Conservation (phyloP, 2,797 vertebrate species). For the Trematomus bernacchii region DNA sequence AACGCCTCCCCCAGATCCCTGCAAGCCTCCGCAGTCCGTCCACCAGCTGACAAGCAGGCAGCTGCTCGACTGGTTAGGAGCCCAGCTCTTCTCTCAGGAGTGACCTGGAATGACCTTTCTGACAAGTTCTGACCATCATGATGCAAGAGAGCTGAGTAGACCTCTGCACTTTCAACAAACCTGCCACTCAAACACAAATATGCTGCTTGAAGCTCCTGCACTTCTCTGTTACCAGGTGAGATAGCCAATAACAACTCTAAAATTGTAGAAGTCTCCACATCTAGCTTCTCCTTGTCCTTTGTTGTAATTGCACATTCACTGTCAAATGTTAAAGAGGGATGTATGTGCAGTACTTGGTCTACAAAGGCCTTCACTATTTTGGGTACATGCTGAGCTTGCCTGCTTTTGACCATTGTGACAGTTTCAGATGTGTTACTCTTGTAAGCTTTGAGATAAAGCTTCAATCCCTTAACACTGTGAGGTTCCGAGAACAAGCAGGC, state of each 20-base stretch:
- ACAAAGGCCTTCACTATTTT: constrained; percentile 82
- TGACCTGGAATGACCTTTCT: constrained; percentile 10
- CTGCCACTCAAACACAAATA: constrained; percentile 79
- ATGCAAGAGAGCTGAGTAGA: constrained; percentile 80
- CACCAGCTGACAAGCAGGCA: constrained; percentile 85
- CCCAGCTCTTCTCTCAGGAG: constrained; percentile 73
- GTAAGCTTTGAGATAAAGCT: constrained; percentile 89
- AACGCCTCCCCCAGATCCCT: constrained; percentile 89
- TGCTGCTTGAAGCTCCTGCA: constrained; percentile 80
- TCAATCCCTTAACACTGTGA: constrained; percentile 68
- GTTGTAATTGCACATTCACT: not conserved
- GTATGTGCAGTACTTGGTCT: constrained; percentile 56
- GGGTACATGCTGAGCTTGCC: constrained; percentile 87
- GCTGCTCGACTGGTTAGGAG: constrained; percentile 89
- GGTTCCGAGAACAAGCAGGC: constrained; percentile 85
- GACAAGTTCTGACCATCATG: constrained; percentile 31
- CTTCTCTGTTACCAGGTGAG: constrained; percentile 73
- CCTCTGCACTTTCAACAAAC: constrained; percentile 84
- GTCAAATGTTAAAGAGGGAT: constrained; percentile 43
- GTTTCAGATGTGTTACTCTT: constrained; percentile 72
- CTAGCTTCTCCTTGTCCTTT: constrained; percentile 32
- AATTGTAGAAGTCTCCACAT: constrained; percentile 58
- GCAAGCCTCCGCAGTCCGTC: constrained; percentile 78
- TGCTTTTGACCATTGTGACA: constrained; percentile 76
- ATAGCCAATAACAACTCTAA: constrained; percentile 84